Conservation (phyloP, 2,113 vertebrate genomes). For the Pelmatolapia mariae region DNA sequence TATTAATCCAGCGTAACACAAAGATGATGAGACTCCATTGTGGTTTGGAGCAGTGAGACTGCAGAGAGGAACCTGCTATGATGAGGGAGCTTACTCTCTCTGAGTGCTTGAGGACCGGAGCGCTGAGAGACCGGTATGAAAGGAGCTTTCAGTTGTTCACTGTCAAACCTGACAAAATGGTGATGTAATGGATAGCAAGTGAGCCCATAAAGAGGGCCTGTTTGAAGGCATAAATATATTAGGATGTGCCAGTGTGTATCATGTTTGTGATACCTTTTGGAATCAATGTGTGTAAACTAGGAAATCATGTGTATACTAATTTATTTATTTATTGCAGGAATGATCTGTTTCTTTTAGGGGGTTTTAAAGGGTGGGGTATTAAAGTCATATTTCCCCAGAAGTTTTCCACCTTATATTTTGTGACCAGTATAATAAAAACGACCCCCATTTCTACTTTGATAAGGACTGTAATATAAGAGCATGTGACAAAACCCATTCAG, state of each 20-base stretch:
- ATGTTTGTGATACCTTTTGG: slow-evolving; percentile 61
- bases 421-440: slow-evolving; percentile 30
- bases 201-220: slow-evolving; percentile 34
- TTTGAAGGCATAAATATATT: slow-evolving; percentile 48
- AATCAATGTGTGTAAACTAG: slow-evolving; percentile 55
- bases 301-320: slow-evolving; percentile 28
- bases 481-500: slow-evolving; percentile 43
- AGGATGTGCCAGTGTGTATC: slow-evolving; percentile 62
- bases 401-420: slow-evolving; percentile 66
- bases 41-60: slow-evolving; percentile 3
- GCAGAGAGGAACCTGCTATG: slow-evolving; percentile 6
- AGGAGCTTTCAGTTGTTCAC: slow-evolving; percentile 48
- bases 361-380: slow-evolving; percentile 7
- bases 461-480: slow-evolving; percentile 63
- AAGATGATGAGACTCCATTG: slow-evolving; percentile 27
- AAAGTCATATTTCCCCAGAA: slow-evolving; percentile 41
- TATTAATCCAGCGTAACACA: slow-evolving; percentile 1
- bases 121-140: neutral
- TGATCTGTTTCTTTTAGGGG: slow-evolving; percentile 37
- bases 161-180: slow-evolving; percentile 62
- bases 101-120: neutral
- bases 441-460: slow-evolving; percentile 61
- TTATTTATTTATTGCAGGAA: slow-evolving; percentile 52
- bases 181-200: slow-evolving; percentile 58
- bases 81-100: neutral